A percentile compares a stretch with the other conserved stretches of the same genome.
These are phyloP conservation scores for Cynocephalus volans DNA, from an alignment of 2,113 vertebrate genomes.

Conservation along the genomic window DNA sequence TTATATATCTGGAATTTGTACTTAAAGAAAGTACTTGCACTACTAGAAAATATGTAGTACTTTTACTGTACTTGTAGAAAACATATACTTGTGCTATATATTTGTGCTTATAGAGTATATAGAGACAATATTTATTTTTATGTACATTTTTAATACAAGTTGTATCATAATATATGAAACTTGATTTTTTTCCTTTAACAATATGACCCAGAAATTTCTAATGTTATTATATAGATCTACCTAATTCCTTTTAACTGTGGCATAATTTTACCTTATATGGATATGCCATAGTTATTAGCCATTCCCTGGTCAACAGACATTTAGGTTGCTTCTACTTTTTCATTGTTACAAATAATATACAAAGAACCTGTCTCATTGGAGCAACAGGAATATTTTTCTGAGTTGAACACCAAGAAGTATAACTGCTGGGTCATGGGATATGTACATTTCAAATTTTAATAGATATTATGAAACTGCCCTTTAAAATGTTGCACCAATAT, in stretches of 20 bases:
- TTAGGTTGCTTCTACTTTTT: conserved; percentile 24
- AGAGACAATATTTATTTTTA: neutral
- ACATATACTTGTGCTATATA: neutral
- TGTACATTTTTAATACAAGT: neutral
- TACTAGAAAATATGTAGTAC: neutral
- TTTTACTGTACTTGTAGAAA: neutral
- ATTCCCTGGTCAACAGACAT: neutral
- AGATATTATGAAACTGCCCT: neutral
- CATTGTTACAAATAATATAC: neutral
- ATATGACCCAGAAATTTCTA: conserved; percentile 30
- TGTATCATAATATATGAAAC: neutral
- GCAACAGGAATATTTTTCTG: neutral
- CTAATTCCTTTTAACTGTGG: neutral
- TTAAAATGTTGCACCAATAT: neutral
- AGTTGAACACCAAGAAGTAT: neutral
- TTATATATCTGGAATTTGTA: conserved; percentile 18
- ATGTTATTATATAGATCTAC: neutral
- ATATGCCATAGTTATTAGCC: neutral
- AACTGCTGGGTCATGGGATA: neutral
- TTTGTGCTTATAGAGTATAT: neutral
- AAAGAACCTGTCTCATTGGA: neutral
- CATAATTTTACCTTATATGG: neutral
- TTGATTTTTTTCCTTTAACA: conserved; percentile 59
- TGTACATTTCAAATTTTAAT: neutral
- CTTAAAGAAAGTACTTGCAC: conserved; percentile 4